Percentiles rank a stretch among this genome's conserved stretches.
phyloP scores from a whole-genome alignment of 2,888 invertebrate genomes.

The Rhodophaea formosa region DNA sequence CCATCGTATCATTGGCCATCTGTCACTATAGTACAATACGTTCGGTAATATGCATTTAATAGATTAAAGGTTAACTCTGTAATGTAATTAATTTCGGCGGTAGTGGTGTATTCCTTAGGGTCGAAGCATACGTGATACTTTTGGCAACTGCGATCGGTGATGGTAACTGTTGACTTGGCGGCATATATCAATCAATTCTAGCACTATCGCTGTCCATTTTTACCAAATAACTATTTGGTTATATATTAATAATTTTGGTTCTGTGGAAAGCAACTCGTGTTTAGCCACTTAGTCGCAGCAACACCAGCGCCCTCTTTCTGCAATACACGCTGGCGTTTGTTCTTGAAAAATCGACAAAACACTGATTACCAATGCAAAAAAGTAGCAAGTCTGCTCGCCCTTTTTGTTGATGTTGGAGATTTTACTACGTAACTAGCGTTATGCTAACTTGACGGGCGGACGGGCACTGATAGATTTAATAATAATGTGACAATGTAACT shows the following conservation, averaged over 20 bases:
- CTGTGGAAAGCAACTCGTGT: no score
- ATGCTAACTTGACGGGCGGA: slow-evolving; percentile 21
- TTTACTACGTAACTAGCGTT: slow-evolving; percentile 12
- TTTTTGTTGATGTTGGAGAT: slow-evolving; percentile 35
- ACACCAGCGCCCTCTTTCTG: no score
- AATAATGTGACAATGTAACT: neutral
- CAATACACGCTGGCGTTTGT: neutral
- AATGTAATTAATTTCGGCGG: slow-evolving; percentile 43
- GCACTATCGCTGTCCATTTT: no score
- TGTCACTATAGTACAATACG: slow-evolving; percentile 61
- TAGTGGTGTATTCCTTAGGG: slow-evolving; percentile 35
- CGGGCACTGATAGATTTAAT: neutral
- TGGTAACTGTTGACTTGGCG: no score
- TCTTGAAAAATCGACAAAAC: neutral
- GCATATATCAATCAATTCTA: no score
- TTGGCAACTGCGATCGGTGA: neutral
- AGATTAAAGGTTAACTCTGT: slow-evolving; percentile 50
- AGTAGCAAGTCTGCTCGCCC: neutral
- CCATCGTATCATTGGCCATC: slow-evolving; percentile 42
- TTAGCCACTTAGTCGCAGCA: no score
- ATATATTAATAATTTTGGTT: no score
- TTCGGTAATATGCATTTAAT: slow-evolving; percentile 70
- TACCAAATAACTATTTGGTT: no score
- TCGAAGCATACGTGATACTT: neutral
- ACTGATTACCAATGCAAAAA: neutral